A percentile compares a stretch with the other conserved stretches of the same genome.
Evolutionary conservation across 2,888 invertebrate species (phyloP).

Genomic region (Sepioteuthis lessoniana): DNA sequence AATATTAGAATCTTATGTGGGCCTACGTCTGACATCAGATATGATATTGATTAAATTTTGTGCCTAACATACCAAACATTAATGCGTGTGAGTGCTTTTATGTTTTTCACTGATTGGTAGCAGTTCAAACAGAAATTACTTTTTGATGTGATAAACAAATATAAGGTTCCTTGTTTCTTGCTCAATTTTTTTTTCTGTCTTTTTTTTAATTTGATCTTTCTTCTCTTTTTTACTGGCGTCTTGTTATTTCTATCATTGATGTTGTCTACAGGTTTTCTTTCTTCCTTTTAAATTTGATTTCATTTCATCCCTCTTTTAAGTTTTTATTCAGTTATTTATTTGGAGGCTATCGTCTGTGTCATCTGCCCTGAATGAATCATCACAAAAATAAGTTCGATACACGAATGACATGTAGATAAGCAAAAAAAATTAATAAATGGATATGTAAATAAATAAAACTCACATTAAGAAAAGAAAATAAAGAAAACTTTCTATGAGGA

Average conservation of each 20-base stretch:
- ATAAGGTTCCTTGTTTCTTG: not conserved
- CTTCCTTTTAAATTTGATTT: not conserved
- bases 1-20: not conserved
- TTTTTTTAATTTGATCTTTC: not conserved
- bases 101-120: not conserved
- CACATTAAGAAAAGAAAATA: not conserved
- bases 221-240: not conserved
- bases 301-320: not conserved
- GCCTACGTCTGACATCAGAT: not conserved
- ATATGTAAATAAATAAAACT: not conserved
- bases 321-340: not conserved
- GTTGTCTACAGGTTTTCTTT: not conserved
- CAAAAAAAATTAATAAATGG: not conserved
- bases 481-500: not conserved
- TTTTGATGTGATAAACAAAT: constrained; percentile 18
- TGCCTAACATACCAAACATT: not conserved
- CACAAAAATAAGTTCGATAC: not conserved
- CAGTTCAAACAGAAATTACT: not conserved
- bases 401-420: not conserved
- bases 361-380: not conserved
- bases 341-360: not conserved
- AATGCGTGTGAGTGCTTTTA: not conserved
- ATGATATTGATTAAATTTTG: not conserved
- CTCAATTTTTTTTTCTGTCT: not conserved
- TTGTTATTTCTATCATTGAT: not conserved